Base-by-base conservation (phyloP, 2,888 invertebrate species). In the Xestia xanthographa region DNA sequence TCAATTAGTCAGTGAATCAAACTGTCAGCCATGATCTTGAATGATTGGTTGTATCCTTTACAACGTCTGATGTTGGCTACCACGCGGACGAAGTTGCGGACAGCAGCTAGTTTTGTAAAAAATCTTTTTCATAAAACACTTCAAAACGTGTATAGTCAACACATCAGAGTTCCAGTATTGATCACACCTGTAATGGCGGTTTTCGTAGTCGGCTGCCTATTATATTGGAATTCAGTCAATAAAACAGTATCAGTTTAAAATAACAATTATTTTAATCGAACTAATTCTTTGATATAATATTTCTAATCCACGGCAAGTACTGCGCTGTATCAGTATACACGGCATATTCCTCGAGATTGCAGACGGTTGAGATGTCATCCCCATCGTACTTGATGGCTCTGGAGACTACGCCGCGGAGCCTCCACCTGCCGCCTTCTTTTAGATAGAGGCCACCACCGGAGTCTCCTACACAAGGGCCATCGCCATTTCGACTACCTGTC, bases 251-350 rank as follows among this genome's bases (percentile, higher is more conserved):
- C 12, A 62, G 12, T 80, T 72, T 62, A 75, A 79, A 65, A 80
- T 72, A 53, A 62, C 62, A 68, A 80, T n/a, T 45, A 65, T 17
- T 62, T 78, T 85, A 89, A 87, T 91, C 89, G 66, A 68, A 89
- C 76, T 85, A 84, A 45, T 86, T 87, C 72, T 84, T 68, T 53
- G 86, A 79, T 84, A 94, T 90, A 41, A 92, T 89, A 45, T 83
- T 88, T 72, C 88, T 90, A 53, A 97, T 97, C 97, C 97, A 97
- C 65, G 93, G 89, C 65, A 95, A 91, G 90, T 97, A 97, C 89
- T 97, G 95, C 4, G 97, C 97, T 22, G 97, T 94, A 88, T 98
- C 98, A 0, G 97, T 97, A 89, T 97, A 98, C 26, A 98, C 96
- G 2, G 97, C 93, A 88, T 97, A 98, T 86, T 97, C 97, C 68